Evolutionary conservation across 2,113 vertebrate genomes (phyloP).

Genomic region (Anser brachyrhynchus): DNA sequence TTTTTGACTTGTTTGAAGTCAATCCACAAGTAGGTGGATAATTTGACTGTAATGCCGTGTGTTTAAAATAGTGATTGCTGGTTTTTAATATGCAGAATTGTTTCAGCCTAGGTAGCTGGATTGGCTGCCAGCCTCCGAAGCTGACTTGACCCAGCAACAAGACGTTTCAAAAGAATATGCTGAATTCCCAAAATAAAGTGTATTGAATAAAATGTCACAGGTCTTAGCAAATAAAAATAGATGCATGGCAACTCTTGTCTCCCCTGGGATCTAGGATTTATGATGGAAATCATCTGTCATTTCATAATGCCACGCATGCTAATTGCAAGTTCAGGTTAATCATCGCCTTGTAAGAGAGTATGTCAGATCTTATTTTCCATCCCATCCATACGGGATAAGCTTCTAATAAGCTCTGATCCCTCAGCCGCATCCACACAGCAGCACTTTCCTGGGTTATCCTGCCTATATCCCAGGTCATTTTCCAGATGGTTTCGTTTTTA

Average conservation of each 20-base stretch:
- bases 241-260: background rate
- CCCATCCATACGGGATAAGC: slow-evolving; percentile 23
- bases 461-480: background rate
- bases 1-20: slow-evolving; percentile 52
- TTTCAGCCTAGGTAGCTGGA: slow-evolving; percentile 7
- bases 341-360: background rate
- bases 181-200: background rate
- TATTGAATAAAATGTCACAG: background rate
- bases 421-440: background rate
- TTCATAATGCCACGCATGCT: background rate
- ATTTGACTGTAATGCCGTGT: slow-evolving; percentile 56
- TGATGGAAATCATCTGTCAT: slow-evolving; percentile 28
- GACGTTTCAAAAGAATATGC: background rate
- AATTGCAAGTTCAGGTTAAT: slow-evolving; percentile 48
- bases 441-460: background rate
- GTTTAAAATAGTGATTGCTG: slow-evolving; percentile 56
- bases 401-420: slow-evolving; percentile 33
- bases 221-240: slow-evolving; percentile 19
- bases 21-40: slow-evolving; percentile 58
- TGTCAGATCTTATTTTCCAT: slow-evolving; percentile 51
- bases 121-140: slow-evolving; percentile 15
- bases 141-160: slow-evolving; percentile 26
- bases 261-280: background rate
- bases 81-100: slow-evolving; percentile 36
- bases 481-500: slow-evolving; percentile 41